Base-by-base conservation (phyloP, 2,113 vertebrate species). In the Ictalurus punctatus region DNA sequence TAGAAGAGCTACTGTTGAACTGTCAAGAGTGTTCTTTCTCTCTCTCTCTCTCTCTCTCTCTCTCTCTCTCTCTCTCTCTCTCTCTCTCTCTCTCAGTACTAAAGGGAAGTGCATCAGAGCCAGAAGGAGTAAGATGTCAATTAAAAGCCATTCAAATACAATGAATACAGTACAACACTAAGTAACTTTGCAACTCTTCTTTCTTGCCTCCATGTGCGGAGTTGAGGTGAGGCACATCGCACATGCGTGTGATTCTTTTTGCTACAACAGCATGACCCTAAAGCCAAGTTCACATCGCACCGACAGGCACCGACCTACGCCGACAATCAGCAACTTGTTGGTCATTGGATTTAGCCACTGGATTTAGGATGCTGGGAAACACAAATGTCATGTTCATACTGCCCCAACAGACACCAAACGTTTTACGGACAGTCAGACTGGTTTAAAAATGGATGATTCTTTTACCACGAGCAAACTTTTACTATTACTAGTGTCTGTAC, bases 41-140 rank as follows among this genome's bases (percentile, higher is more conserved):
- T 61, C 34, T n/a, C 48, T 59, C n/a, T 73, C 52, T 86, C 44
- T 25, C 65, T n/a, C 16, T 44, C 56, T 63, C 85, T 76, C 85
- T 61, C 34, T n/a, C 48, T 74, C n/a, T 71, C 52, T 86, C 44
- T 25, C 65, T n/a, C 65, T 67, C 37, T 27, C 17, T 6, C 5
- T 21, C 19, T 21, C 21, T 69, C 37, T 27, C 58, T 19, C 17
- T 21, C 58, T 21, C 19, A 67, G 25, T 67, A 67, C 59, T 9
- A 12, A 65, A 65, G 63, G 63, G n/a, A 34, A 71, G 67, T 19
- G 30, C 19, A 74, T 74, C 73, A 48, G 74, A 25, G 25, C 12
- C 74, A 78, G 4, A 48, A 40, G 6, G 2, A 73, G 34, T 8
- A 73, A 19, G 69, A 73, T 34, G 12, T 73, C 69, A 19, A 73